phyloP scores from a whole-genome alignment of 2,113 vertebrate species.

The Illadopsis cleaveri region DNA sequence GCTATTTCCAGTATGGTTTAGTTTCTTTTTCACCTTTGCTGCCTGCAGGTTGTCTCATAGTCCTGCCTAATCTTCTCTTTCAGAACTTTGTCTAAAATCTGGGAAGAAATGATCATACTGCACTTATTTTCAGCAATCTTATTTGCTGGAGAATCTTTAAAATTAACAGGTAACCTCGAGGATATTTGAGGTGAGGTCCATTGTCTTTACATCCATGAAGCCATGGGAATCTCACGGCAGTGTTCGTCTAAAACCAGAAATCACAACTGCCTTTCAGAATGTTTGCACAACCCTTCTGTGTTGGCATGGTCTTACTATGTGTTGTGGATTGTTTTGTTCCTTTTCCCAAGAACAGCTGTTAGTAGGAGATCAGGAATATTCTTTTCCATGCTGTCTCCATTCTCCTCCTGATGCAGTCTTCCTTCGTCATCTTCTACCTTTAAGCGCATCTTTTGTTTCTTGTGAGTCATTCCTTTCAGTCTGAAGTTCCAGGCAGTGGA shows the following conservation, averaged over 20 bases:
- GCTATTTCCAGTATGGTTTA: not conserved
- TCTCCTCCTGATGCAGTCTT: conserved; percentile 2
- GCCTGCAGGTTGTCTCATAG: not conserved
- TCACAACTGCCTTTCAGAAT: not conserved
- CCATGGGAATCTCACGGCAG: not conserved
- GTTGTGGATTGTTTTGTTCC: not conserved
- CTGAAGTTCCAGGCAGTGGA: conserved; percentile 54
- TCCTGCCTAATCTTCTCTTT: not conserved
- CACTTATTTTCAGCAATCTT: not conserved
- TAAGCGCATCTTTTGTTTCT: conserved; percentile 29
- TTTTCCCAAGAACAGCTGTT: not conserved
- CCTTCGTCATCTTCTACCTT: conserved; percentile 46
- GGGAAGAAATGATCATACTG: not conserved
- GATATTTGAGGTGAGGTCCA: not conserved
- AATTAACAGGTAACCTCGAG: not conserved
- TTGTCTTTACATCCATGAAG: not conserved
- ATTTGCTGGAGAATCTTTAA: not conserved
- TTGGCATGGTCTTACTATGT: not conserved
- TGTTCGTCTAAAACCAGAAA: not conserved
- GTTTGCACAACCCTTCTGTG: not conserved
- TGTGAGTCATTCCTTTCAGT: conserved; percentile 58
- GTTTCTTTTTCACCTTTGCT: not conserved
- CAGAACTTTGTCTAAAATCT: not conserved
- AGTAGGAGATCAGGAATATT: not conserved
- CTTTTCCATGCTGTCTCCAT: not conserved